These are phyloP conservation scores for Poecilia wingei DNA, from an alignment of 2,797 vertebrate species.

Conservation along the genomic window DNA sequence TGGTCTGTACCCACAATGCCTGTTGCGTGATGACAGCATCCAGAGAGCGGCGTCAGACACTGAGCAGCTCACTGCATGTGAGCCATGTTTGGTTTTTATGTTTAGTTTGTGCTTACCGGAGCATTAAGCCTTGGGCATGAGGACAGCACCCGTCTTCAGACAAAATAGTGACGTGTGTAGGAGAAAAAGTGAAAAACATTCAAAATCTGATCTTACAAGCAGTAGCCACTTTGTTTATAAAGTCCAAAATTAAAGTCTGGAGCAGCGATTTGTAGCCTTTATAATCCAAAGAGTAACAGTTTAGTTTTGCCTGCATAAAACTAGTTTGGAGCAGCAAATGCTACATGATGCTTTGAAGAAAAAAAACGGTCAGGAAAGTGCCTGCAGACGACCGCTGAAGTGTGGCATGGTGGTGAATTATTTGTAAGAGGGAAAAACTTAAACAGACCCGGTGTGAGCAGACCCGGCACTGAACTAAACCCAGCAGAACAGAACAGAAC, in stretches of 20 bases:
- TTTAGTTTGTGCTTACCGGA: slow-evolving; percentile 21
- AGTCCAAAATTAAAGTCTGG: slow-evolving; percentile 1
- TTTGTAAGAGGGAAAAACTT: no score
- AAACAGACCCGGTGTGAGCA: no score
- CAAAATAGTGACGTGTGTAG: background rate
- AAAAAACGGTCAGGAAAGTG: background rate
- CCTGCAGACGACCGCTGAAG: no score
- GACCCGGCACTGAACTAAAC: no score
- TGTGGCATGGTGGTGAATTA: no score
- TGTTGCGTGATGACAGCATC: background rate
- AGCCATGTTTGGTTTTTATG: background rate
- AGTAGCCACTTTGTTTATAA: background rate
- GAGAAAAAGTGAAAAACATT: background rate
- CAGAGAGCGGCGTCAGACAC: slow-evolving; percentile 25
- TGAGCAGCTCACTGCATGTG: background rate
- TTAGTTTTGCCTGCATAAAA: background rate
- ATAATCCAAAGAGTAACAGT: background rate
- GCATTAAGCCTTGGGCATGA: slow-evolving; percentile 19
- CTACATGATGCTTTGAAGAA: background rate
- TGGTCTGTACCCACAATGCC: slow-evolving; percentile 33
- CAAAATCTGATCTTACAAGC: background rate
- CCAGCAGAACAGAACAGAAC: no score
- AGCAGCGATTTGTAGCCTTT: background rate
- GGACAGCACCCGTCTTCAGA: background rate
- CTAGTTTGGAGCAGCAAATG: background rate